Conservation (phyloP, 2,113 vertebrate genomes). For the Chitala chitala region DNA sequence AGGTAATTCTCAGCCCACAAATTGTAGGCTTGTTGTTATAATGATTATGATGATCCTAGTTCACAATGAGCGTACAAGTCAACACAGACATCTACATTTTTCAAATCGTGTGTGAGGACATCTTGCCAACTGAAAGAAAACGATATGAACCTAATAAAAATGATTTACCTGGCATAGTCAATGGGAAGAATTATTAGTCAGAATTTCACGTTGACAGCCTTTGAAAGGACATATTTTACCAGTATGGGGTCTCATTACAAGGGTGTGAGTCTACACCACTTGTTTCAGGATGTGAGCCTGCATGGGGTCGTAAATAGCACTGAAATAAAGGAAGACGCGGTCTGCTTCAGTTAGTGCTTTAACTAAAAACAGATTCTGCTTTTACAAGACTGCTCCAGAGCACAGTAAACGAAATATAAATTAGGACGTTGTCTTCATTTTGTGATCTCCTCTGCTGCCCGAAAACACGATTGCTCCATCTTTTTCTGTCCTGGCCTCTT, state of each 20-base stretch:
- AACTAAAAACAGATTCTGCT: background rate
- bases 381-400: background rate
- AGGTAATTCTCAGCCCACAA: too few species aligned
- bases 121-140: constrained; percentile 9
- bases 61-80: background rate
- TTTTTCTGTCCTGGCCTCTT: background rate
- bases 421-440: constrained; percentile 7
- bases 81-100: constrained; percentile 7
- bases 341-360: background rate
- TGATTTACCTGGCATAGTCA: constrained; percentile 12
- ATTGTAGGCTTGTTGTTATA: constrained; percentile 12
- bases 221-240: constrained; percentile 14
- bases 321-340: background rate
- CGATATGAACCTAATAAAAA: constrained; percentile 15
- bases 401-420: constrained; percentile 7
- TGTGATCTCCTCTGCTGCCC: background rate
- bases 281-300: background rate
- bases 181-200: constrained; percentile 12
- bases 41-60: constrained; percentile 12
- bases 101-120: background rate
- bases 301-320: constrained; percentile 1
- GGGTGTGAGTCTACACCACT: background rate
- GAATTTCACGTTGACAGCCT: constrained; percentile 10
- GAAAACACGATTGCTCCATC: background rate
- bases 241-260: background rate